Base-by-base conservation (phyloP, 2,113 vertebrate species). In the Mungos mungo region DNA sequence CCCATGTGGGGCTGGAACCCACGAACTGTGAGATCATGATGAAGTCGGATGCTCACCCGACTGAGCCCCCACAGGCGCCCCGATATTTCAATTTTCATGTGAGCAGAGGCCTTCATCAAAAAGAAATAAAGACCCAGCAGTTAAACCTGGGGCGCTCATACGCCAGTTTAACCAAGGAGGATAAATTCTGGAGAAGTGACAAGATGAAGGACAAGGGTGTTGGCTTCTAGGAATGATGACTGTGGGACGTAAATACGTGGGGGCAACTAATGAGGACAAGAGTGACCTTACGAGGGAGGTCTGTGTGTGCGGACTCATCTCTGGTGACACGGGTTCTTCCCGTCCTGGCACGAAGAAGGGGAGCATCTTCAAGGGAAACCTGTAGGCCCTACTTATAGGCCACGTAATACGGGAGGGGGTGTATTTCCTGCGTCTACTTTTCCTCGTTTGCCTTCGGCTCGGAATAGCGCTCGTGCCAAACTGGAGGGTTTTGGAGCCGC, bases 391-490 rank as follows among this genome's bases (percentile, higher is more conserved):
- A 9, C 77, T 35, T 83, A 38, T 11, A 18, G 29, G 54, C 52
- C 5, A 35, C 25, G 45, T 0, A 8, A 14, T 6, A 3, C 5
- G 41, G 8, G 27, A 19, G 4, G 41, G 29, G 25, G 11, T 11
- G 16, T 33, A 10, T 19, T 77, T 33, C 38, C 27, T 9, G 4
- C 7, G 86, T 31, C 54, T 71, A 45, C 21, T 66, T 92, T 65
- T 72, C 50, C 87, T 88, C 87, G 13, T 0, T 14, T 50, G 63
- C 54, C 38, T 41, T 74, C 41, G 6, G 54, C 27, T 74, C 38
- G n/a, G 50, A 80, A 52, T 52, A 80, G 38, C 19, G 31, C 31
- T 47, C 15, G 4, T 3, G 35, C 35, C 82, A 68, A 52, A 27
- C 19, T 8, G n/a, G 38, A 27, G 5, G 47, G 23, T 68, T 35